Evolutionary conservation across 2,888 invertebrate genomes (phyloP).

Genomic region (Agrochola macilenta): DNA sequence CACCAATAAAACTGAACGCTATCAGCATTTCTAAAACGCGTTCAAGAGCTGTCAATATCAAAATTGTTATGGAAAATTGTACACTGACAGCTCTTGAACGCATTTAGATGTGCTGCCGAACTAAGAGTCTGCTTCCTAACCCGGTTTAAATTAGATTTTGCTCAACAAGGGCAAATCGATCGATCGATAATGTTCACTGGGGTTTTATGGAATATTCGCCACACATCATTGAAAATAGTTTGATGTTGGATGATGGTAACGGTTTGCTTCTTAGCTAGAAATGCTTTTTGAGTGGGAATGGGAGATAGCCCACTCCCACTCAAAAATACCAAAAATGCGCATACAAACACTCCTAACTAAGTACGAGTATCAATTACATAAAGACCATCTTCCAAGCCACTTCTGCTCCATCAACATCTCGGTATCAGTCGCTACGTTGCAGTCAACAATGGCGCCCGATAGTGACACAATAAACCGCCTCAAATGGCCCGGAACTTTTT

Average conservation of each 20-base stretch:
- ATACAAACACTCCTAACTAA: background rate
- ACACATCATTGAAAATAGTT: background rate
- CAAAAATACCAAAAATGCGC: background rate
- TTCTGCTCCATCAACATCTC: conserved; percentile 62
- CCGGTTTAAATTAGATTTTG: too few relatives aligned
- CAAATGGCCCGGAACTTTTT: conserved; percentile 90
- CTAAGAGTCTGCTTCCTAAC: too few relatives aligned
- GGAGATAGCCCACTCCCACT: too few relatives aligned
- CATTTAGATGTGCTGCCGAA: too few relatives aligned
- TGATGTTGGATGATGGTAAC: too few relatives aligned
- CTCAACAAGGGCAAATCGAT: background rate
- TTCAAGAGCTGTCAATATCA: too few relatives aligned
- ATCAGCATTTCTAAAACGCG: too few relatives aligned
- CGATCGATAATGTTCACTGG: background rate
- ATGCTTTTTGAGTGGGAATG: too few relatives aligned
- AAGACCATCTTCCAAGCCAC: conserved; percentile 26
- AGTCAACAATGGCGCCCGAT: conserved; percentile 87
- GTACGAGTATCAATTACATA: conserved; percentile 3
- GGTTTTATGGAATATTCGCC: background rate
- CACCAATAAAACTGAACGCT: too few relatives aligned
- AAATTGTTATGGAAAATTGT: too few relatives aligned
- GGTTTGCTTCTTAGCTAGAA: background rate
- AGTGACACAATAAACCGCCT: conserved; percentile 88
- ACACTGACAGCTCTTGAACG: too few relatives aligned
- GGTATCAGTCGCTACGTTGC: conserved; percentile 75